These are phyloP conservation scores for Sarcophaga rosellei DNA, from an alignment of 2,888 invertebrate species.

Conservation along the genomic window DNA sequence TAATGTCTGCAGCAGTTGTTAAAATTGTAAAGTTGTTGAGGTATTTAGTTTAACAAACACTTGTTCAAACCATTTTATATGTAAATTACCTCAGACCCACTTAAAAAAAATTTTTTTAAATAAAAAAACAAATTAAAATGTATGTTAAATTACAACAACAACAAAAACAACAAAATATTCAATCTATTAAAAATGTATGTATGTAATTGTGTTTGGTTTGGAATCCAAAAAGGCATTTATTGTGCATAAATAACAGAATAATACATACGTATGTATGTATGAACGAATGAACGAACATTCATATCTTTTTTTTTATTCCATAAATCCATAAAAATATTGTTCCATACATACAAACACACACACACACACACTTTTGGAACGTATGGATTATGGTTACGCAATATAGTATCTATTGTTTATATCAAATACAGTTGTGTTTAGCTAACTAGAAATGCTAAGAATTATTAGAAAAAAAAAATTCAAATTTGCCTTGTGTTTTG, in stretches of 20 bases:
- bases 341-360: background rate
- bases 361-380: background rate
- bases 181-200: background rate
- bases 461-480: no score
- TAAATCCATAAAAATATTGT: background rate
- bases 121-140: background rate
- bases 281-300: no score
- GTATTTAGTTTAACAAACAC: slow-evolving; percentile 38
- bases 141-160: background rate
- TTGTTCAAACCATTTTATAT: slow-evolving; percentile 54
- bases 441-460: no score
- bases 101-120: background rate
- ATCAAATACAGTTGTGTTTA: no score
- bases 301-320: no score
- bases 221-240: background rate
- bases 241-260: background rate
- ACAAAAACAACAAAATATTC: background rate
- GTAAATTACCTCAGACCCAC: slow-evolving; percentile 33
- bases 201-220: background rate
- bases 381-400: no score
- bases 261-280: no score
- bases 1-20: no score
- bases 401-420: no score
- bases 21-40: no score
- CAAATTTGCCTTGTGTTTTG: no score